Evolutionary conservation across 2,888 invertebrate species (phyloP), one percentile per base, ranked within the genome.

Genomic region (Drosophila vallismaia): DNA sequence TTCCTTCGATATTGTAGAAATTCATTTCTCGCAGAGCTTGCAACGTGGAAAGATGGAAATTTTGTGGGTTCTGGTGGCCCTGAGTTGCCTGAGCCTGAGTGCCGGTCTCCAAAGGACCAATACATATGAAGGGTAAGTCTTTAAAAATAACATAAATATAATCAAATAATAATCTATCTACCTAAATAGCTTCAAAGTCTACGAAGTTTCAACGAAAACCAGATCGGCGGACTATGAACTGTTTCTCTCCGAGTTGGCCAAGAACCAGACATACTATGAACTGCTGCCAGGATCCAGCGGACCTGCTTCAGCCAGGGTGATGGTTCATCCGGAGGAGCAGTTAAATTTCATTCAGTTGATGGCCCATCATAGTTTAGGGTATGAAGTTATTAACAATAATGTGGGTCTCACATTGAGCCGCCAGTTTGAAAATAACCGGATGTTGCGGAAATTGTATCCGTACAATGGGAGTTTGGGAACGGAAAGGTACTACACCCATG

Each of bases 271-370:
- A 0, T 71, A 63, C 50, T 86, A 87, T 29, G 88, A 90, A 19
- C 52, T 88, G 9, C 74, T 76, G 9, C 54, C 45, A 0, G 51
- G 55, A 14, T 62, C 24, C 2, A 54, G 45, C 8, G 60, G 75
- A 0, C 64, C 36, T 2, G n/a, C 50, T 0, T 6, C 75, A 0
- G 58, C 75, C 0, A 66, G 72, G n/a, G 68, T 89, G 1, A 77
- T 89, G 85, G 86, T 90, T 3, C 68, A 79, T 24, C 89, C 90
- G 6, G 54, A 67, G n/a, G 77, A 69, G 2, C 85, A 89, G 38
- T 3, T 50, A 0, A 76, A 76, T 9, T 88, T 90, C 24, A 36
- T 79, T 0, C 8, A 58, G 6, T 9, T 79, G 0, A 56, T 89
- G 12, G 57, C 44, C 4, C 52, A 44, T 0, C 59, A 80, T 0